phyloP scores from a whole-genome alignment of 2,888 invertebrate genomes.

The Malthinus flaveolus region DNA sequence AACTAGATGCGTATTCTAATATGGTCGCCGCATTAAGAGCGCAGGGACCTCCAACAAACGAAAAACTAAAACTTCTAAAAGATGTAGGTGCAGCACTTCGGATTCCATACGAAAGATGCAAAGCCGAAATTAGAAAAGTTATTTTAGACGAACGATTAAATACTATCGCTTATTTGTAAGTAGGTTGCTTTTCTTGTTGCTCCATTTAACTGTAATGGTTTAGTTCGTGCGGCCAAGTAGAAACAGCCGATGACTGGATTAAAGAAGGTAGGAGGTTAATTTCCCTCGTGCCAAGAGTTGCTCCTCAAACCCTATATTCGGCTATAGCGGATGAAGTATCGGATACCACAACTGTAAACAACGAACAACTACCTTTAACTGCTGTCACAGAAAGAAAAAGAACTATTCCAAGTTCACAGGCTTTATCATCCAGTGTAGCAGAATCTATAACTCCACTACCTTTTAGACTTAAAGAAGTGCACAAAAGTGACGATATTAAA shows the following conservation, averaged over 20 bases:
- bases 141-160: slow-evolving; percentile 89
- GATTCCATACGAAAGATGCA: slow-evolving; percentile 88
- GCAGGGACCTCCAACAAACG: slow-evolving; percentile 84
- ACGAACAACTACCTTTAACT: slow-evolving; percentile 61
- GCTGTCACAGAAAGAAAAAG: slow-evolving; percentile 55
- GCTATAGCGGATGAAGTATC: slow-evolving; percentile 82
- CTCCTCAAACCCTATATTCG: slow-evolving; percentile 83
- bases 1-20: slow-evolving; percentile 90
- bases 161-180: slow-evolving; percentile 89
- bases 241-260: slow-evolving; percentile 75
- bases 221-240: slow-evolving; percentile 68
- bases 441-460: slow-evolving; percentile 40
- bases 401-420: slow-evolving; percentile 33
- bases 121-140: slow-evolving; percentile 88
- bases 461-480: slow-evolving; percentile 48
- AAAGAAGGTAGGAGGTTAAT: slow-evolving; percentile 83
- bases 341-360: slow-evolving; percentile 65
- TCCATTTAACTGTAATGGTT: slow-evolving; percentile 25
- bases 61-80: slow-evolving; percentile 81
- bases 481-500: slow-evolving; percentile 46
- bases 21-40: slow-evolving; percentile 90
- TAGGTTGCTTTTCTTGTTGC: slow-evolving; percentile 28
- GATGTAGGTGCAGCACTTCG: slow-evolving; percentile 81
- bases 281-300: slow-evolving; percentile 81
- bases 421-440: slow-evolving; percentile 36